Conservation (phyloP, 2,888 invertebrate species). For the Cryptophagus acutangulus region DNA sequence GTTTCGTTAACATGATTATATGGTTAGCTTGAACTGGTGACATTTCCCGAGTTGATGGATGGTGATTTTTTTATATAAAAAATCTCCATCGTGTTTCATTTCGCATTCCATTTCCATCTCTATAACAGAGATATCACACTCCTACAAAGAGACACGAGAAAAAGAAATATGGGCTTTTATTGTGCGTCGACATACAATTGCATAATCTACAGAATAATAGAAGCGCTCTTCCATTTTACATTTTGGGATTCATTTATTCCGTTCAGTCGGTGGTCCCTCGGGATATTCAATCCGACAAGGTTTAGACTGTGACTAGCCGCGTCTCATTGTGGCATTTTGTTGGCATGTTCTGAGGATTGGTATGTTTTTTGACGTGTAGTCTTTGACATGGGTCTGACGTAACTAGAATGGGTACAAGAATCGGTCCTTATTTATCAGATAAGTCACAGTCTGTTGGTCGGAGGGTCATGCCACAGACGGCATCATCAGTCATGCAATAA, state of each 20-base stretch:
- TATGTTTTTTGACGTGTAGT: constrained; percentile 40
- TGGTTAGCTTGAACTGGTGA: background rate
- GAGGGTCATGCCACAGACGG: constrained; percentile 28
- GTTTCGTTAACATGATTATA: background rate
- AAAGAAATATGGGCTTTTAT: constrained; percentile 45
- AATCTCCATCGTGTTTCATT: constrained; percentile 17
- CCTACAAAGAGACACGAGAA: constrained; percentile 40
- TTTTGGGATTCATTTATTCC: constrained; percentile 44
- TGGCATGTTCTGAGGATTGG: constrained; percentile 14
- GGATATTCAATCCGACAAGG: constrained; percentile 17
- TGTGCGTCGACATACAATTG: constrained; percentile 46
- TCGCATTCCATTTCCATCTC: constrained; percentile 31
- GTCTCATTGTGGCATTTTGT: background rate
- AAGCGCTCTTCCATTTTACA: constrained; percentile 44
- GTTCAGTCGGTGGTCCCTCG: constrained; percentile 31
- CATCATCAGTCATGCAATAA: constrained; percentile 43
- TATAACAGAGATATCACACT: constrained; percentile 43
- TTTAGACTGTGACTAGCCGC: constrained; percentile 25
- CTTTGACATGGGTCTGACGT: constrained; percentile 48
- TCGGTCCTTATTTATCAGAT: constrained; percentile 30
- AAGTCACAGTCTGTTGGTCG: constrained; percentile 33
- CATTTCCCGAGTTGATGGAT: background rate
- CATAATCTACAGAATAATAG: constrained; percentile 45
- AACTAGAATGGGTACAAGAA: constrained; percentile 35
- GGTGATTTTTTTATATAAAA: constrained; percentile 1